Evolutionary conservation across 2,113 vertebrate species (phyloP).

Genomic region (Variabilichromis moorii): DNA sequence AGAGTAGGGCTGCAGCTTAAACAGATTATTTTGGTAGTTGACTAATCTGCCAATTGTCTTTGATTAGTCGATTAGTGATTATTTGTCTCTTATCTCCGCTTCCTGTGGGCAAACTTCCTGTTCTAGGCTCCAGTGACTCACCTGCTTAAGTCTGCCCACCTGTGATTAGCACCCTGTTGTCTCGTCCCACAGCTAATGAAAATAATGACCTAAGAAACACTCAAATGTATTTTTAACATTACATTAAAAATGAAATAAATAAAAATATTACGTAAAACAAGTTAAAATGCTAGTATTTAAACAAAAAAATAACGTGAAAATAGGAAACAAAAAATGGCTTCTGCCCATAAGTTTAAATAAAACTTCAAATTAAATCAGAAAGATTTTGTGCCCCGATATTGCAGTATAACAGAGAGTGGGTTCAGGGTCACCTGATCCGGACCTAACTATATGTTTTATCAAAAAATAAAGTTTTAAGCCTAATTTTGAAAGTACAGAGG

Average conservation of each 20-base stretch:
- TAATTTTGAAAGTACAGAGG: background rate
- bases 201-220: background rate
- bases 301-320: background rate
- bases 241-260: background rate
- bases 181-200: background rate
- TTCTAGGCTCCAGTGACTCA: background rate
- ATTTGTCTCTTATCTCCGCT: background rate
- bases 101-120: background rate
- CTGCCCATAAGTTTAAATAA: background rate
- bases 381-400: accelerated
- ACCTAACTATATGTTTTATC: background rate
- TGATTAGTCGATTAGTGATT: background rate
- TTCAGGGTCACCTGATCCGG: accelerated
- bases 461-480: background rate
- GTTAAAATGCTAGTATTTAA: background rate
- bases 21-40: background rate
- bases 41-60: background rate
- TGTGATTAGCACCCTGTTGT: background rate
- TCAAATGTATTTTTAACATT: background rate
- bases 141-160: background rate
- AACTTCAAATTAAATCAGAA: background rate
- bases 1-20: background rate
- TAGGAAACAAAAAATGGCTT: background rate
- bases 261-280: background rate
- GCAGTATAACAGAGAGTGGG: background rate